A percentile compares a stretch with the other conserved stretches of the same genome.
Evolutionary conservation across 92 coral and sea anemone species (phyloP).

Genomic region (Porites cylindrica): DNA sequence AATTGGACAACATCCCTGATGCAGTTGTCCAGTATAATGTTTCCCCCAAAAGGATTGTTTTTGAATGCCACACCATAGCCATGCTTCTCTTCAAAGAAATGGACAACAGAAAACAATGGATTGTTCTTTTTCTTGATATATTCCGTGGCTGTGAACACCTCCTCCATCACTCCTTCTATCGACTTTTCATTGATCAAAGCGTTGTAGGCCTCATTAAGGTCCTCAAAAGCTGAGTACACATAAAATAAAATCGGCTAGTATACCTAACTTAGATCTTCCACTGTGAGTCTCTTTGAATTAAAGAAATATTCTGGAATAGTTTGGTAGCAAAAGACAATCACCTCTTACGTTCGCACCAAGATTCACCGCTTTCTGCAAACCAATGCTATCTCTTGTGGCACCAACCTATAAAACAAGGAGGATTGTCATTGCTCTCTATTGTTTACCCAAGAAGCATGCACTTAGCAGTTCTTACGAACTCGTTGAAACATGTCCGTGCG

Average conservation of each 20-base stretch:
- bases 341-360: conserved; percentile 23
- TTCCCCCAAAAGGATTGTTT: not conserved
- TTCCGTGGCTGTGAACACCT: not conserved
- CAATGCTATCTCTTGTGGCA: conserved; percentile 30
- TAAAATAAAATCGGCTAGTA: no score
- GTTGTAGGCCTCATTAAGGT: not conserved
- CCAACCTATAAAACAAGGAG: conserved; percentile 13
- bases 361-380: conserved; percentile 32
- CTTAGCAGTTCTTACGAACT: no score
- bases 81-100: conserved; percentile 3
- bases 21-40: not conserved
- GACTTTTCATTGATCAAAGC: not conserved
- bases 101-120: not conserved
- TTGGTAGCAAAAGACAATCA: not conserved
- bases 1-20: not conserved
- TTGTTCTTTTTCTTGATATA: not conserved
- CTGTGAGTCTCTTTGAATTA: no score
- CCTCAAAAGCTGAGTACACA: not conserved
- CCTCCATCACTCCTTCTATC: not conserved
- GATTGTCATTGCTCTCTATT: not conserved
- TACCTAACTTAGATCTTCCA: no score
- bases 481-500: not conserved
- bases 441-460: not conserved
- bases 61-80: not conserved
- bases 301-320: no score